phyloP scores from a whole-genome alignment of 1,140 invertebrate genomes.

The Pseudomyrmex pallidus region DNA sequence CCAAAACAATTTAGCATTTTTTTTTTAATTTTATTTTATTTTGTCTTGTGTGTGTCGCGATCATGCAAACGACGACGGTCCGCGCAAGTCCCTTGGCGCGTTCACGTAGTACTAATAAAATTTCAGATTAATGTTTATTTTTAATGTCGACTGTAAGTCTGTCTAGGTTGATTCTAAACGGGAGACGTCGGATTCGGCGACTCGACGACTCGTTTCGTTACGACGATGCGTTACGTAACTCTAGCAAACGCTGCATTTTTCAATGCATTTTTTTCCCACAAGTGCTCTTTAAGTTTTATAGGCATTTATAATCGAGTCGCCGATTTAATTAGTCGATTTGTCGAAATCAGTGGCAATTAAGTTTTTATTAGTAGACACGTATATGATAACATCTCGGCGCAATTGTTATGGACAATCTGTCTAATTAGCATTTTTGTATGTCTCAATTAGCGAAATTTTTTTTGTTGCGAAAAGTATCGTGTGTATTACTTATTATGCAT shows the following conservation, averaged over 20 bases:
- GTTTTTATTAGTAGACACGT: constrained; percentile 3
- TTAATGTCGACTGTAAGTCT: constrained; percentile 57
- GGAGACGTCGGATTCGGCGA: constrained; percentile 48
- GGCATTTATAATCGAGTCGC: constrained; percentile 34
- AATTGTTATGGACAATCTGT: no score
- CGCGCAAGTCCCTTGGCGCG: constrained; percentile 32
- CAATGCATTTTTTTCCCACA: not conserved
- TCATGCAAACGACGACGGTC: not conserved
- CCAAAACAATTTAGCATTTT: not conserved
- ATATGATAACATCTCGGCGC: not conserved
- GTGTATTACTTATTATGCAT: not conserved
- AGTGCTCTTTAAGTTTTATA: constrained; percentile 28
- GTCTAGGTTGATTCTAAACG: constrained; percentile 52
- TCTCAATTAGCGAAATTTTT: constrained; percentile 35
- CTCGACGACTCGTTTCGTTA: not conserved
- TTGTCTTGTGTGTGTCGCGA: not conserved
- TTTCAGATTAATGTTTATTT: constrained; percentile 61
- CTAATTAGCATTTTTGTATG: not conserved
- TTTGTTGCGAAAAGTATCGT: constrained; percentile 6
- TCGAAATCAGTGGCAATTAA: constrained; percentile 11
- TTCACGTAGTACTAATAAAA: constrained; percentile 54
- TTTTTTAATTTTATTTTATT: not conserved
- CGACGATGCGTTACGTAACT: not conserved
- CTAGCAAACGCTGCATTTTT: constrained; percentile 8
- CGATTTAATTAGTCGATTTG: not conserved